Evolutionary conservation across 2,113 vertebrate species (phyloP), one percentile per base, ranked within the genome.

Genomic region (Arothron firmamentum): DNA sequence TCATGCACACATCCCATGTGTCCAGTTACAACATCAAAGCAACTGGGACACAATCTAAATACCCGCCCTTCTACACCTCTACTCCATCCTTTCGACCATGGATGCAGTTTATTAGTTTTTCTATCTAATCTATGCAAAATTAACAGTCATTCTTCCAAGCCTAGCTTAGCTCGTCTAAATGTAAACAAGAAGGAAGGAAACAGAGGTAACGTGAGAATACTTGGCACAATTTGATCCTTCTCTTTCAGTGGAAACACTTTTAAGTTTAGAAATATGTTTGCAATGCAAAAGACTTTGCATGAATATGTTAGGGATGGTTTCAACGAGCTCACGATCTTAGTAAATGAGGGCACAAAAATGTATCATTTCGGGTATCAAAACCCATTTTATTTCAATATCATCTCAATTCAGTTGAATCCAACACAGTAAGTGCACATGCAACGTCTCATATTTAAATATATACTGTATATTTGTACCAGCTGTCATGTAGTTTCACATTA

Each of bases 391-490:
- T 88, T 85, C 48, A 85, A 12, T 38, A 38, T 38, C 34, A 12
- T 88, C 75, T 75, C 67, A 85, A 88, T 86, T 82, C 74, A 87
- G 74, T 83, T 86, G 82, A 85, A 88, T 85, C 64, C 85, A 87
- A 88, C 81, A 90, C 81, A 89, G 75, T 81, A 77, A 84, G 81
- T 87, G 84, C 81, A 90, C 89, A 91, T 91, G 90, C 89, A 88
- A 89, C 82, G 80, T 79, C 78, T 85, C 75, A 81, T 84, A 79
- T 86, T 75, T 75, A 85, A 85, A 88, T 84, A 80, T 78, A 85
- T 78, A 78, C 72, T 78, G 67, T 81, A 79, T 73, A 74, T 77
- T 79, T 84, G 82, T 85, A 85, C 76, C 74, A 84, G 82, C 83
- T 80, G 79, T 75, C 70, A 73, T 75, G 78, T 83, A 80, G 76